A percentile compares a stretch with the other conserved stretches of the same genome.
These are phyloP conservation scores for Myotis myotis DNA, from an alignment of 2,797 vertebrate species.

Conservation along the genomic window DNA sequence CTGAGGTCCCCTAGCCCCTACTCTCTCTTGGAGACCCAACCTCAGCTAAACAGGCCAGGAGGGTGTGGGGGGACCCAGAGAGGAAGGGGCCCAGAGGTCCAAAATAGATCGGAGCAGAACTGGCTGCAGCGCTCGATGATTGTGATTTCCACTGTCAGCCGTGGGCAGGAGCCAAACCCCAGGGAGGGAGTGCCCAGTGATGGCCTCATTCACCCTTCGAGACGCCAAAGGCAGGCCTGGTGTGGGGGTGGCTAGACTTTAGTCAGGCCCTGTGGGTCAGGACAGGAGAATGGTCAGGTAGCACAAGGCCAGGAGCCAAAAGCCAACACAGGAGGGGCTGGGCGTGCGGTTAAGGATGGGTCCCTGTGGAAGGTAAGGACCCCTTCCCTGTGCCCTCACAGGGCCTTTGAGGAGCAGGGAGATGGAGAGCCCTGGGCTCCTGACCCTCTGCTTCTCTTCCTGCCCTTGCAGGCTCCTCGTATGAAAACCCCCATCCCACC, in stretches of 20 bases:
- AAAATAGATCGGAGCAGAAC: background rate
- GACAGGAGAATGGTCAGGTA: background rate
- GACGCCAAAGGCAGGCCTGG: background rate
- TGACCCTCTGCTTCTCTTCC: background rate
- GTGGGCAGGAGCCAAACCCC: conserved; percentile 54
- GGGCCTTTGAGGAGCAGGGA: background rate
- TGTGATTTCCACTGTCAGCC: conserved; percentile 42
- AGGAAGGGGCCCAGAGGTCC: background rate
- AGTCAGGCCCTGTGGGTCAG: background rate
- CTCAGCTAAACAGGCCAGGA: background rate
- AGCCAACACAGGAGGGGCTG: background rate
- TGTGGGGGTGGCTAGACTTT: accelerated
- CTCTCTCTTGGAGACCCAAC: background rate
- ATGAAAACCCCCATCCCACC: background rate
- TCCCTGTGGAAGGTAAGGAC: background rate
- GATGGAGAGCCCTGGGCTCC: background rate
- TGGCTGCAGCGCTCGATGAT: background rate
- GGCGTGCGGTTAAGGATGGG: background rate
- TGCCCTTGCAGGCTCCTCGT: background rate
- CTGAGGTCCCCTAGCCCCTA: background rate
- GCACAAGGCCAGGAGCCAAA: background rate
- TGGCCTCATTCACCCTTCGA: background rate
- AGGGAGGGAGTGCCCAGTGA: background rate
- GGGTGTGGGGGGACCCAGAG: background rate
- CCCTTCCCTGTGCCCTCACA: no score